phyloP scores from a whole-genome alignment of 1,140 invertebrate genomes.

The Anastrepha obliqua region DNA sequence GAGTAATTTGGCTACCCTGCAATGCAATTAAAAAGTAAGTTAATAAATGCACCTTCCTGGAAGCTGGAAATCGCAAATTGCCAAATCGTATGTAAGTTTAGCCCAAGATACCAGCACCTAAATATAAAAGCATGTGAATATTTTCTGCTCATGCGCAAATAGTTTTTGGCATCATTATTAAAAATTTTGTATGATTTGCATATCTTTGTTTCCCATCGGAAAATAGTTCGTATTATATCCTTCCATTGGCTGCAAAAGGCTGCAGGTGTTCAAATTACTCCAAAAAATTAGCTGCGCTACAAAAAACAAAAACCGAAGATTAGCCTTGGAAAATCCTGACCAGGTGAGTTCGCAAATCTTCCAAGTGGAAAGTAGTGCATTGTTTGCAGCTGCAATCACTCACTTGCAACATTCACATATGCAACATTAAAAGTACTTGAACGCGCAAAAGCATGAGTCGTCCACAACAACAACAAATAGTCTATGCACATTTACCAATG shows the following conservation, averaged over 20 bases:
- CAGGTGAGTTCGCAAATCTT: not conserved
- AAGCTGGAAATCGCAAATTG: no score
- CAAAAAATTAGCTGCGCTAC: conserved; percentile 42
- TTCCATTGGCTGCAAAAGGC: not conserved
- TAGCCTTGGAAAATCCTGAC: not conserved
- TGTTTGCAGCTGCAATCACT: conserved; percentile 1
- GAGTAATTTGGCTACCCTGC: no score
- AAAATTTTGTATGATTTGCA: not conserved
- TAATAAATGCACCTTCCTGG: no score
- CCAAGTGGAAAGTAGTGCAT: not conserved
- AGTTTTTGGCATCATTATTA: not conserved
- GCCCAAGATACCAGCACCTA: no score
- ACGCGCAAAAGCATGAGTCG: not conserved
- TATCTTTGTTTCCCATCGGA: not conserved
- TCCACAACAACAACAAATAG: not conserved
- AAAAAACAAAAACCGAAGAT: not conserved
- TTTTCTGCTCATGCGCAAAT: not conserved
- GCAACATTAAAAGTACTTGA: not conserved
- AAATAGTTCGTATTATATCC: not conserved
- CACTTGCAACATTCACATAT: not conserved
- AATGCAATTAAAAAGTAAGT: no score
- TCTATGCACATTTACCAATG: not conserved
- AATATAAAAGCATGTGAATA: not conserved
- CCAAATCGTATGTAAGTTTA: no score
- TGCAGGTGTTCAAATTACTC: conserved; percentile 41